Percentiles rank a stretch among this genome's conserved stretches.
Evolutionary conservation across 2,113 vertebrate genomes (phyloP).

Genomic region (Cricetomys ansorgei): DNA sequence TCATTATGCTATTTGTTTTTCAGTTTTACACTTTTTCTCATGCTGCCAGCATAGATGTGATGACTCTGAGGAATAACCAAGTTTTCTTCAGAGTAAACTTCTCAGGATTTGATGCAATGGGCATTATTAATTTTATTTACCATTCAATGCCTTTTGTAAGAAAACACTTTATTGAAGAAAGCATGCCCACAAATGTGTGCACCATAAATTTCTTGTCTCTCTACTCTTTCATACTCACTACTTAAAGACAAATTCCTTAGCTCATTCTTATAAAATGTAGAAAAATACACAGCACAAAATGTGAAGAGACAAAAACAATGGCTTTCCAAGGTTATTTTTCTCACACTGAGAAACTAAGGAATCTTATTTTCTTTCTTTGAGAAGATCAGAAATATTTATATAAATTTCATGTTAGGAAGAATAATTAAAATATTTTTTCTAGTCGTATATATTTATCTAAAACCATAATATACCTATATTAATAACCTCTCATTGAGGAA

Average conservation of each 20-base stretch:
- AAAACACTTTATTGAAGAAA: conserved; percentile 1
- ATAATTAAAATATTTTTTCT: neutral
- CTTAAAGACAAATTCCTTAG: neutral
- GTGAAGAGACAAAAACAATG: no score
- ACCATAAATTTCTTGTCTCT: neutral
- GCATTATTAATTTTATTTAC: neutral
- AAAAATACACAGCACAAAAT: neutral
- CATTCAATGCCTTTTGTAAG: neutral
- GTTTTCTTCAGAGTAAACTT: neutral
- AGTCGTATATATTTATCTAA: neutral
- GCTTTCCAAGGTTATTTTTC: neutral
- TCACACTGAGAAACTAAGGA: neutral
- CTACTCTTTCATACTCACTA: neutral
- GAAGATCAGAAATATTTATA: neutral
- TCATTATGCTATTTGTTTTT: neutral
- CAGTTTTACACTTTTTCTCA: neutral
- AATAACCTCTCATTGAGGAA: neutral
- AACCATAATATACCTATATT: neutral
- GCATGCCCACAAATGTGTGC: neutral
- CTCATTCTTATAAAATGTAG: neutral
- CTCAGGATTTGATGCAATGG: neutral
- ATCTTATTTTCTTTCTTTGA: neutral
- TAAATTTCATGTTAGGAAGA: neutral
- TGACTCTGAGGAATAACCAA: neutral
- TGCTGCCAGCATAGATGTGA: neutral